phyloP scores from a whole-genome alignment of 2,888 invertebrate genomes.

The Macropis europaea region DNA sequence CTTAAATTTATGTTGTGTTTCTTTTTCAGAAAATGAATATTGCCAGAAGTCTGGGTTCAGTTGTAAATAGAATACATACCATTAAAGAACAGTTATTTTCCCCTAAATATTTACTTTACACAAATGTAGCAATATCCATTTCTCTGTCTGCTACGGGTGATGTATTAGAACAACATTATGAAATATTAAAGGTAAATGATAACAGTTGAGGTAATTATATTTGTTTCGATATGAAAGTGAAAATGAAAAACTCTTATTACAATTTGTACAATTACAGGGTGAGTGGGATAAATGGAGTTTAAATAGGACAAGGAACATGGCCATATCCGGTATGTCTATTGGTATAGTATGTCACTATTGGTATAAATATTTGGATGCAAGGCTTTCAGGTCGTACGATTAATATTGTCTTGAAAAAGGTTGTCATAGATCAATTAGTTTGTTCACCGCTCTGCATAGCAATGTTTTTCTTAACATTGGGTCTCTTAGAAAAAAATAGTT shows the following conservation, averaged over 20 bases:
- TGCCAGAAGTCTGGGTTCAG: conserved; percentile 51
- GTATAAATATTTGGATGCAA: conserved; percentile 89
- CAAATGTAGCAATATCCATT: conserved; percentile 90
- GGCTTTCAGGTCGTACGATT: conserved; percentile 86
- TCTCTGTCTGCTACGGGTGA: conserved; percentile 90
- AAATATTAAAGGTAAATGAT: conserved; percentile 81
- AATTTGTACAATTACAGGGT: conserved; percentile 67
- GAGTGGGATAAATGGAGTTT: conserved; percentile 83
- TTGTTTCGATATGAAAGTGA: not conserved
- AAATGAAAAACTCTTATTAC: not conserved
- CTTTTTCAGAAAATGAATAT: conserved; percentile 64
- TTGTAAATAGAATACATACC: conserved; percentile 48
- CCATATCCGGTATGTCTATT: conserved; percentile 87
- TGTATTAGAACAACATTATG: conserved; percentile 89
- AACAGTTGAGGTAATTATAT: not conserved
- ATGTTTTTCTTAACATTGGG: conserved; percentile 90
- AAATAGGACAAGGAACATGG: conserved; percentile 87
- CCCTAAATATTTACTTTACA: conserved; percentile 86
- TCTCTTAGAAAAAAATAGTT: conserved; percentile 85
- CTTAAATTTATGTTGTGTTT: not conserved
- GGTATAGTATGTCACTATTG: conserved; percentile 93
- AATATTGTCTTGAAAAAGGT: conserved; percentile 88
- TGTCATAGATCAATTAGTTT: conserved; percentile 89
- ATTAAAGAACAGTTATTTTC: conserved; percentile 70
- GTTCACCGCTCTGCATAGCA: conserved; percentile 89